Evolutionary conservation across 2,888 invertebrate species (phyloP).

Genomic region (Drosophila birchii): DNA sequence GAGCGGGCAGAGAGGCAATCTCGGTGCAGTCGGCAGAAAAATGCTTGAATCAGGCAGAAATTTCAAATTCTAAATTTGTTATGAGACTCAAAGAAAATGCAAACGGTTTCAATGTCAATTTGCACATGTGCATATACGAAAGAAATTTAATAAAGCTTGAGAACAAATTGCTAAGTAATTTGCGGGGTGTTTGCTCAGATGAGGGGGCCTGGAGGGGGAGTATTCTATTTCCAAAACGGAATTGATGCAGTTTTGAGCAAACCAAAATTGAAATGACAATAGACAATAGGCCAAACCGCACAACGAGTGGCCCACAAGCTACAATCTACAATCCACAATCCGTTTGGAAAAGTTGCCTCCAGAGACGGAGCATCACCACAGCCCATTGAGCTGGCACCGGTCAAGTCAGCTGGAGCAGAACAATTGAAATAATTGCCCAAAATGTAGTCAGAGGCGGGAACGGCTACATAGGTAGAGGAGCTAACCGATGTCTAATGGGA

Average conservation of each 20-base stretch:
- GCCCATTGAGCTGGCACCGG: conserved; percentile 28
- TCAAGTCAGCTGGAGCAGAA: conserved; percentile 35
- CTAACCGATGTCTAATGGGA: conserved; percentile 33
- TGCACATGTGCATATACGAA: conserved; percentile 30
- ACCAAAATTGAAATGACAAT: conserved; percentile 53
- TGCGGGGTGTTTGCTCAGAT: conserved; percentile 43
- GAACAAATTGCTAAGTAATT: conserved; percentile 58
- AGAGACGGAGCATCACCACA: conserved; percentile 27
- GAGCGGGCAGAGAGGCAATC: conserved; percentile 51
- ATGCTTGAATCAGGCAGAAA: conserved; percentile 16
- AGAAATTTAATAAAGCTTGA: conserved; percentile 52
- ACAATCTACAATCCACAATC: conserved; percentile 22
- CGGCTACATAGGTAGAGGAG: conserved; percentile 1
- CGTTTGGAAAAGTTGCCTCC: conserved; percentile 30
- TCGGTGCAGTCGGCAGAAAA: conserved; percentile 35
- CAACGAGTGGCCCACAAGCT: conserved; percentile 18
- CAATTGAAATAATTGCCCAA: conserved; percentile 63
- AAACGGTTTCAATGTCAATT: conserved; percentile 50
- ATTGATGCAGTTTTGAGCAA: conserved; percentile 51
- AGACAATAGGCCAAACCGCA: conserved; percentile 46
- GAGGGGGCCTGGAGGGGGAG: conserved; percentile 9
- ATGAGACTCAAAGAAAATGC: conserved; percentile 52
- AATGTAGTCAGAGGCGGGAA: conserved; percentile 23
- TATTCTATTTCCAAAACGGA: conserved; percentile 35
- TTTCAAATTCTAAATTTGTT: conserved; percentile 41